Base-by-base conservation (phyloP, 1,140 invertebrate genomes). In the Phocides pigmalion region DNA sequence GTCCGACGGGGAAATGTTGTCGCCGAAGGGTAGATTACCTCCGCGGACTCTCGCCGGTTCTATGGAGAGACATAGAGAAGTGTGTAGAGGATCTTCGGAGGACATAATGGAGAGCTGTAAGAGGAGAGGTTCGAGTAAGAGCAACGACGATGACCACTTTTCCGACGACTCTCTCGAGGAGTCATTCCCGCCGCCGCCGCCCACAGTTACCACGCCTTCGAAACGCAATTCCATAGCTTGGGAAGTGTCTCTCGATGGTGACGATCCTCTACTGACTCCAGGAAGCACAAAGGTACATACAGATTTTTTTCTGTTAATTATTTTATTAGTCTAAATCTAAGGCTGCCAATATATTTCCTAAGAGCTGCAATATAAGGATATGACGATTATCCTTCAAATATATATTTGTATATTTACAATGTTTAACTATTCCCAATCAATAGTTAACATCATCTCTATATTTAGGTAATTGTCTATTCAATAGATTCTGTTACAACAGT, bases 121-220 rank as follows among this genome's bases (percentile, higher is more conserved):
- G 81, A 90, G 72, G 87, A 92, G 76, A 90, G 82, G 73, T 72
- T 79, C 76, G 20, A 81, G 68, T 63, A 80, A 73, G 35, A 74
- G 70, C 59, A 95, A 95, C 61, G 95, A 96, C 68, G 94, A 94
- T 68, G 95, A 95, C 66, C 94, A 95, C 64, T 97, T 97, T 81
- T 97, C 96, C 3, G 96, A 97, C 81, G 96, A 97, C 81, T 97
- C 96, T 2, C 80, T 97, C 46, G 96, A 97, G 81, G 95, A 96
- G 74, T 93, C 95, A 66, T 94, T 95, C 50, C 94, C 94, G 6
- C 93, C 87, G 47, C 92, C 87, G 73, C 92, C 90, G 76, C 92
- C 93, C 64, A 92, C 92, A 67, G 90, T 76, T 61, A 85, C 84
- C 37, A 93, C 92, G 64, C 93, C 93, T 70, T 94, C 94, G 77